Conservation (phyloP, 35 echinoderm and acorn worm genomes). For the Eucidaris tribuloides region DNA sequence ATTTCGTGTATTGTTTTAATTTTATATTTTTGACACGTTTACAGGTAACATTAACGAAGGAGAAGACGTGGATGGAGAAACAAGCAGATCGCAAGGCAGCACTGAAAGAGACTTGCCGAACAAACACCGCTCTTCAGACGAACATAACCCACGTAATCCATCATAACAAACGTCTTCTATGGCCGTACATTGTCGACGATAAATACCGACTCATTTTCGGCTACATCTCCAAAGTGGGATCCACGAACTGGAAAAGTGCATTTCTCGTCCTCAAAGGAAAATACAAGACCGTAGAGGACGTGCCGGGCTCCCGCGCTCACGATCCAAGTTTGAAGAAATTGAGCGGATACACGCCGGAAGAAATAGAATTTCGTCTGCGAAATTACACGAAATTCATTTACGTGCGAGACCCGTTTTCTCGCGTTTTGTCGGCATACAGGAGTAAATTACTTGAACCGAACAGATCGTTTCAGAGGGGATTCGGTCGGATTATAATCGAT, state of each 20-base stretch:
- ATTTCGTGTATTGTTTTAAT: too few relatives aligned
- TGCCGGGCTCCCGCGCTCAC: conserved; percentile 64
- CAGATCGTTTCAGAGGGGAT: conserved; percentile 32
- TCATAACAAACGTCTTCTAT: conserved; percentile 50
- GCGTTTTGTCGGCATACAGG: conserved; percentile 84
- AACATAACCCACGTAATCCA: conserved; percentile 62
- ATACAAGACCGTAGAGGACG: conserved; percentile 80
- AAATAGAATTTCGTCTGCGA: conserved; percentile 66
- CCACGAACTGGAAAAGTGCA: conserved; percentile 91
- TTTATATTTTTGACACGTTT: too few relatives aligned
- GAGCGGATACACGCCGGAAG: conserved; percentile 38
- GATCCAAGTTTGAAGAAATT: conserved; percentile 71
- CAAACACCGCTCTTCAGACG: neutral
- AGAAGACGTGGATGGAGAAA: neutral
- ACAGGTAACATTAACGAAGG: too few relatives aligned
- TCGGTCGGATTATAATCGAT: conserved; percentile 53
- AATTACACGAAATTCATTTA: conserved; percentile 93
- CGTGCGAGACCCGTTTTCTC: conserved; percentile 76
- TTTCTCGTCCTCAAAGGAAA: conserved; percentile 91
- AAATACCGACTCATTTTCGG: conserved; percentile 66
- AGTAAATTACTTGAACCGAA: conserved; percentile 69
- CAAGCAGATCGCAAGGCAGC: neutral
- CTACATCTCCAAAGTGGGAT: conserved; percentile 82
- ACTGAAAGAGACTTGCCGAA: neutral
- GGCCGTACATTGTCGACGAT: conserved; percentile 84